Percentiles rank a stretch among this genome's conserved stretches.
Evolutionary conservation across 2,113 vertebrate species (phyloP).

Genomic region (Corynorhinus townsendii): DNA sequence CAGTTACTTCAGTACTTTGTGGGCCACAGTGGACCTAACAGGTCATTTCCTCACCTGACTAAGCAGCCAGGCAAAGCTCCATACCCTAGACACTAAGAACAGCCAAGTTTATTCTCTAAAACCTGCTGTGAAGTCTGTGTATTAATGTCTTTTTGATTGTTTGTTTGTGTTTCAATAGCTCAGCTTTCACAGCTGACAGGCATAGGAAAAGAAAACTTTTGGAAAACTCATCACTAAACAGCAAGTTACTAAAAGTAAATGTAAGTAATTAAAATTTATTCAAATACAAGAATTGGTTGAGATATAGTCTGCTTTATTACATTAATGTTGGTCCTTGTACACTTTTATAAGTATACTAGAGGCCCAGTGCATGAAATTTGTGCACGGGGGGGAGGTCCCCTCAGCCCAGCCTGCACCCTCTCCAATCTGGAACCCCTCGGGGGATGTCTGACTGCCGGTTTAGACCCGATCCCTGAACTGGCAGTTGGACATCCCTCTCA

Average conservation of each 20-base stretch:
- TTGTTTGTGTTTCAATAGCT: conserved; percentile 81
- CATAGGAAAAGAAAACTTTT: conserved; percentile 94
- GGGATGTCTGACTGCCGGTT: no score
- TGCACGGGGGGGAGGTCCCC: no score
- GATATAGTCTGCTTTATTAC: conserved; percentile 8
- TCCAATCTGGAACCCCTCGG: no score
- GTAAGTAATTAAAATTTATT: conserved; percentile 82
- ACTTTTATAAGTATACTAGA: neutral
- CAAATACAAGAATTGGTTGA: neutral
- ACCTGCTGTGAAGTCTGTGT: neutral
- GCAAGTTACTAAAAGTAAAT: conserved; percentile 91
- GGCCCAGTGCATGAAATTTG: no score
- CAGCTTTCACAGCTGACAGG: conserved; percentile 88
- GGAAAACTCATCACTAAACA: conserved; percentile 89
- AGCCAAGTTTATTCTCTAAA: neutral
- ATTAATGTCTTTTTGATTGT: conserved; percentile 34
- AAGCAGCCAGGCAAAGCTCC: neutral
- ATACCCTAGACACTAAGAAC: neutral
- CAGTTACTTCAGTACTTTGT: neutral
- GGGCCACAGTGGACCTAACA: neutral
- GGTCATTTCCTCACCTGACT: neutral
- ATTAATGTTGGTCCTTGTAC: neutral
- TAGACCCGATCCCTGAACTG: no score
- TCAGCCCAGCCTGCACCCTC: no score
- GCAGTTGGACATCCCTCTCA: no score